phyloP scores from a whole-genome alignment of 2,888 invertebrate species.

The Orthonevra nobilis region DNA sequence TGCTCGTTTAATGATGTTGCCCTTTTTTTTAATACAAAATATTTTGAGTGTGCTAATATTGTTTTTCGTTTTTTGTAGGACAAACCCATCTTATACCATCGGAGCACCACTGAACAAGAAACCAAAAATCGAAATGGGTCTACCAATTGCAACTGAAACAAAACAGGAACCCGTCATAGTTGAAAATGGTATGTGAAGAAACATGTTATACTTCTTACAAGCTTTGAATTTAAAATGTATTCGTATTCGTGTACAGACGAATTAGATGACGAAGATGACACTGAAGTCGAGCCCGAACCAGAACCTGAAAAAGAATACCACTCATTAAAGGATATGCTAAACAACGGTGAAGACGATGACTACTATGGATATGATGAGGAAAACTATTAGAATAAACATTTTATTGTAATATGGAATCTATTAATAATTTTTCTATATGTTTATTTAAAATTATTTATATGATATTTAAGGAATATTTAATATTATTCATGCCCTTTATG shows the following conservation, averaged over 20 bases:
- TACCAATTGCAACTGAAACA: slow-evolving; percentile 73
- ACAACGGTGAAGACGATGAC: slow-evolving; percentile 84
- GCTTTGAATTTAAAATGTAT: background rate
- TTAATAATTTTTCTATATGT: too few relatives aligned
- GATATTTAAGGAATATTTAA: too few relatives aligned
- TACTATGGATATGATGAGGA: slow-evolving; percentile 88
- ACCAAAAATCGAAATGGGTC: slow-evolving; percentile 74
- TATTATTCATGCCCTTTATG: too few relatives aligned
- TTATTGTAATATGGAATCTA: too few relatives aligned
- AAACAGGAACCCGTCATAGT: slow-evolving; percentile 71
- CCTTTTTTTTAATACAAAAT: background rate
- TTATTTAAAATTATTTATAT: too few relatives aligned
- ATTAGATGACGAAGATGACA: slow-evolving; percentile 75
- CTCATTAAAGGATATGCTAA: slow-evolving; percentile 83
- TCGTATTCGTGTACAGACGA: slow-evolving; percentile 73
- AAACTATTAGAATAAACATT: slow-evolving; percentile 80
- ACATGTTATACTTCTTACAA: too few relatives aligned
- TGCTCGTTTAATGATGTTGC: background rate
- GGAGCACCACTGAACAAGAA: slow-evolving; percentile 74
- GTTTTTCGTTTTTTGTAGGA: slow-evolving; percentile 44
- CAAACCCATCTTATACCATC: slow-evolving; percentile 73
- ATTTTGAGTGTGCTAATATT: background rate
- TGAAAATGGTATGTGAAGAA: slow-evolving; percentile 73
- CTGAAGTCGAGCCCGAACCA: slow-evolving; percentile 79
- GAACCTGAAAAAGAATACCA: slow-evolving; percentile 80